A percentile compares a stretch with the other conserved stretches of the same genome.
Conservation (phyloP, 2,113 vertebrate genomes). For the Corythoichthys haematopterus region DNA sequence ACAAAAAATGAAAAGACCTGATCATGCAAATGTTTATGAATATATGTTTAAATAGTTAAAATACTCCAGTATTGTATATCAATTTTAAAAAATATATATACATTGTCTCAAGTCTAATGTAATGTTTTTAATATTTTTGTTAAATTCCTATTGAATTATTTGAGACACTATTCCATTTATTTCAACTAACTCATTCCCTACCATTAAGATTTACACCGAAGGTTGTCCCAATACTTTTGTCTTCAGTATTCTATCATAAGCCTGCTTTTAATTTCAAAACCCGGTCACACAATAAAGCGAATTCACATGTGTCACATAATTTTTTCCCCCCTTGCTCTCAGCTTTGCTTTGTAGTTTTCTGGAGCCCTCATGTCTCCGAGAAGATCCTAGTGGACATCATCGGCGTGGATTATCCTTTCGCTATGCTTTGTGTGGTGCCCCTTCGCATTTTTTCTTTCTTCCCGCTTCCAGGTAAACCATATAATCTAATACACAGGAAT, state of each 20-base stretch:
- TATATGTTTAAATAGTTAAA: too few species aligned
- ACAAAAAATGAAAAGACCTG: too few species aligned
- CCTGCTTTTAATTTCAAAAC: constrained; percentile 14
- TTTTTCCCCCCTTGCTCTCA: constrained; percentile 52
- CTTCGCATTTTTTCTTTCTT: constrained; percentile 97
- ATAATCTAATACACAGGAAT: neutral
- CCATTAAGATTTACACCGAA: too few species aligned
- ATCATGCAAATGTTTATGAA: too few species aligned
- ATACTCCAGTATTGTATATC: too few species aligned
- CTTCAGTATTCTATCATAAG: constrained; percentile 44
- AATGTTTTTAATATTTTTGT: too few species aligned
- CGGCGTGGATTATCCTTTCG: constrained; percentile 87
- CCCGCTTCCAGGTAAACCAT: constrained; percentile 84
- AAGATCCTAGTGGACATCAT: constrained; percentile 93
- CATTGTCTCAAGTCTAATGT: too few species aligned
- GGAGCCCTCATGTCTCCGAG: constrained; percentile 90
- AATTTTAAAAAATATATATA: too few species aligned
- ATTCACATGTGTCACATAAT: constrained; percentile 34
- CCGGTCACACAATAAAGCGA: constrained; percentile 31
- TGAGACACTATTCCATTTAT: too few species aligned
- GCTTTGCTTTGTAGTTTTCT: constrained; percentile 97
- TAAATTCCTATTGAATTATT: too few species aligned
- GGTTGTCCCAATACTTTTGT: neutral
- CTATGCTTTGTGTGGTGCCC: constrained; percentile 87
- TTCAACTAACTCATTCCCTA: neutral